Evolutionary conservation across 2,888 invertebrate species (phyloP).

Genomic region (Drosophila acutilabella): DNA sequence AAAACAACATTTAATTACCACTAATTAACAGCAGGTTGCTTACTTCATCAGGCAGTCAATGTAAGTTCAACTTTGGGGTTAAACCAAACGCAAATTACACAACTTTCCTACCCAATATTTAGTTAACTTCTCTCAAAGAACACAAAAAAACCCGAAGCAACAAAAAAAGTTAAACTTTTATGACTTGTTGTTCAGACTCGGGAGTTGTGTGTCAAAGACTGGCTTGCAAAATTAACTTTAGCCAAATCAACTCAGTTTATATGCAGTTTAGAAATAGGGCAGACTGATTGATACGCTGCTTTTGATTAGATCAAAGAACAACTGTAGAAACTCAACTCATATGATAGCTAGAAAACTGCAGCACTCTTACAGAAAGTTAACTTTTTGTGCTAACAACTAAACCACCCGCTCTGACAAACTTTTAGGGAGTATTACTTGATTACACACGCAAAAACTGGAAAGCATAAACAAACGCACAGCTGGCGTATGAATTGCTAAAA

Average conservation of each 20-base stretch:
- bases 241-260: conserved; percentile 21
- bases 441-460: conserved; percentile 56
- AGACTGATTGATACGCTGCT: not conserved
- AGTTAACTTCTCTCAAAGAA: conserved; percentile 11
- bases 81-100: conserved; percentile 26
- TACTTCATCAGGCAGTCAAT: not conserved
- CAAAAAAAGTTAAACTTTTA: conserved; percentile 19
- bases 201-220: conserved; percentile 42
- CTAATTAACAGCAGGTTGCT: conserved; percentile 32
- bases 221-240: conserved; percentile 41
- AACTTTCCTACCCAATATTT: conserved; percentile 25
- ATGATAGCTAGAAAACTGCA: too few species aligned
- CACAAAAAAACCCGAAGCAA: not conserved
- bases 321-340: too few species aligned
- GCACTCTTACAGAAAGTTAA: not conserved
- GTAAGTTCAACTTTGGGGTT: conserved; percentile 10
- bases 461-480: conserved; percentile 70
- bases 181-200: conserved; percentile 1
- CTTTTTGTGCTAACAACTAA: not conserved
- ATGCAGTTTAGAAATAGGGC: not conserved
- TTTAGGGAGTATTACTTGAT: conserved; percentile 49
- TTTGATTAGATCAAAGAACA: too few species aligned
- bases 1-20: conserved; percentile 16
- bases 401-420: not conserved
- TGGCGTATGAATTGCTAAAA: conserved; percentile 68